These are phyloP conservation scores for Premnoplex brunnescens DNA, from an alignment of 2,797 vertebrate genomes.

Conservation along the genomic window DNA sequence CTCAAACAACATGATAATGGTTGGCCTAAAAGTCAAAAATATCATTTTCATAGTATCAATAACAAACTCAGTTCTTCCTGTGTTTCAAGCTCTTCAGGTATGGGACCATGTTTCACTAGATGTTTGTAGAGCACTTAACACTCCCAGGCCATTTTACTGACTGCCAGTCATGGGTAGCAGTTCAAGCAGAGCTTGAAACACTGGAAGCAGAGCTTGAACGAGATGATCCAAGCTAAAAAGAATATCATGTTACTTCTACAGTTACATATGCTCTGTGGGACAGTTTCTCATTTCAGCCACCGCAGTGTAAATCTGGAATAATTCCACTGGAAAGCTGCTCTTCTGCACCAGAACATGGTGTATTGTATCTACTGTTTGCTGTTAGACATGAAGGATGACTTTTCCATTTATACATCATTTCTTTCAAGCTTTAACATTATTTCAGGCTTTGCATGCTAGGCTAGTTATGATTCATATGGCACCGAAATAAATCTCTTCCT, in stretches of 20 bases:
- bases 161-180: neutral
- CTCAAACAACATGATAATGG: neutral
- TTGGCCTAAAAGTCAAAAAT: neutral
- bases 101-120: neutral
- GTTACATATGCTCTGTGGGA: neutral
- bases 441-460: conserved; percentile 33
- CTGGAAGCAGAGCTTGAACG: conserved; percentile 19
- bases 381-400: conserved; percentile 39
- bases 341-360: conserved; percentile 51
- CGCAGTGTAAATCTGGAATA: conserved; percentile 40
- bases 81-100: neutral
- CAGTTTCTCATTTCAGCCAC: conserved; percentile 46
- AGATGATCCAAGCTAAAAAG: conserved; percentile 20
- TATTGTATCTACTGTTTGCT: conserved; percentile 58
- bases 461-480: conserved; percentile 34
- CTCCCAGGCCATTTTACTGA: neutral
- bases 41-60: neutral
- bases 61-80: neutral
- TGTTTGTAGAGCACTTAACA: neutral
- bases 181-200: neutral
- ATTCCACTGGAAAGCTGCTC: conserved; percentile 18
- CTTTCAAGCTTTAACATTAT: conserved; percentile 39
- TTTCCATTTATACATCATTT: conserved; percentile 55
- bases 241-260: conserved; percentile 5
- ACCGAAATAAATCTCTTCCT: conserved; percentile 57